phyloP scores from a whole-genome alignment of 2,888 invertebrate genomes.

The Lymantria monacha region DNA sequence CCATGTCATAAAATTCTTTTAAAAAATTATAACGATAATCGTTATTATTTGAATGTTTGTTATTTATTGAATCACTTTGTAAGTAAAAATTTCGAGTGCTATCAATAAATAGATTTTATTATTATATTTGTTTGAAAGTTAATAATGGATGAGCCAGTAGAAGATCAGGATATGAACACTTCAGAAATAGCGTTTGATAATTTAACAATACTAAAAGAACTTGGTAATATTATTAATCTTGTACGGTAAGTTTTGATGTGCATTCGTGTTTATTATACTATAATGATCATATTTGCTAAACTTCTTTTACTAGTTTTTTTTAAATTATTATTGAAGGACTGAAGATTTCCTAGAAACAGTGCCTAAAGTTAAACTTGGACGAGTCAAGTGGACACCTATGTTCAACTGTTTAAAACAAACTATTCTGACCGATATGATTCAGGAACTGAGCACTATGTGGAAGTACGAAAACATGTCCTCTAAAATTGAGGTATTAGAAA shows the following conservation, averaged over 20 bases:
- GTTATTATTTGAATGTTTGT: no score
- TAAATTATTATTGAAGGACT: conserved; percentile 44
- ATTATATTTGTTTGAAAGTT: background rate
- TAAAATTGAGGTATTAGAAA: conserved; percentile 62
- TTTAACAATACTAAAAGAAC: conserved; percentile 66
- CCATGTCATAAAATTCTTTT: no score
- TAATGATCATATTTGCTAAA: background rate
- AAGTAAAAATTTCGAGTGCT: no score
- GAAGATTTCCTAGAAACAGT: conserved; percentile 73
- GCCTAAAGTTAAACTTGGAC: conserved; percentile 62
- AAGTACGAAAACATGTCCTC: conserved; percentile 67
- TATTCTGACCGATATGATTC: conserved; percentile 66
- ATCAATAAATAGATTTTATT: background rate
- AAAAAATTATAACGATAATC: no score
- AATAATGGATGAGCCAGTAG: conserved; percentile 53
- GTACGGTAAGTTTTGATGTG: conserved; percentile 50
- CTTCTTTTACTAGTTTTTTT: background rate
- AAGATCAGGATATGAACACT: conserved; percentile 50
- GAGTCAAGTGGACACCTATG: conserved; percentile 73
- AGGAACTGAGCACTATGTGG: conserved; percentile 72
- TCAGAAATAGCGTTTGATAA: conserved; percentile 64
- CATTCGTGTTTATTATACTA: background rate
- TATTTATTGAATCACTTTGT: no score
- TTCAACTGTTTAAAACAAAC: conserved; percentile 69
- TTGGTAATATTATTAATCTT: conserved; percentile 65